phyloP scores from a whole-genome alignment of 2,888 invertebrate species.

The Oscheius myriophilus region DNA sequence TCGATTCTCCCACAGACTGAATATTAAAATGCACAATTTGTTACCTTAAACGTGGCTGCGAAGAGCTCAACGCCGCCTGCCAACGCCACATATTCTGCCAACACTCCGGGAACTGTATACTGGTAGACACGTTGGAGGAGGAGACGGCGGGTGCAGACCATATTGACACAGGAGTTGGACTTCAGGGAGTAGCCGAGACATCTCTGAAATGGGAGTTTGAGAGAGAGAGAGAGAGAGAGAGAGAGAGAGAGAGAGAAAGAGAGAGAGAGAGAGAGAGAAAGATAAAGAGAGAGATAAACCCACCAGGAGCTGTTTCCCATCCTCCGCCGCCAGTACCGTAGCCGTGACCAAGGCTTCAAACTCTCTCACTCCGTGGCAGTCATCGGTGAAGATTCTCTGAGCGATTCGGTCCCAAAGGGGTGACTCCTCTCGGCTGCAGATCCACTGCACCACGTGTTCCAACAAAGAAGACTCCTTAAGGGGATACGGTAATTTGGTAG shows the following conservation, averaged over 20 bases:
- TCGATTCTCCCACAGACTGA: background rate
- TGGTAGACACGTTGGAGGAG: conserved; percentile 22
- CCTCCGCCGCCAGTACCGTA: conserved; percentile 6
- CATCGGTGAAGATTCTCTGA: conserved; percentile 36
- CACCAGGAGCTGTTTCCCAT: conserved; percentile 6
- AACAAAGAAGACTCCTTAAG: conserved; percentile 14
- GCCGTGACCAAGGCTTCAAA: conserved; percentile 26
- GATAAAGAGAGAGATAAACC: background rate
- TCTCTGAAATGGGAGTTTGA: conserved; percentile 1
- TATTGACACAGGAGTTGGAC: background rate
- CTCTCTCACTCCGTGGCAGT: conserved; percentile 28
- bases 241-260: background rate
- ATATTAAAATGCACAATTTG: no score
- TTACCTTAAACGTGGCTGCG: background rate
- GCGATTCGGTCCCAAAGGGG: conserved; percentile 34
- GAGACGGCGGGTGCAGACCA: background rate
- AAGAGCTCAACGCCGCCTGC: conserved; percentile 7
- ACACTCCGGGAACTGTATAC: conserved; percentile 6
- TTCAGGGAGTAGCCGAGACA: conserved; percentile 23
- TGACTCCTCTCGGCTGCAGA: conserved; percentile 6
- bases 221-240: background rate
- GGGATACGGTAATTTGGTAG: background rate
- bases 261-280: background rate
- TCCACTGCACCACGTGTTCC: conserved; percentile 9
- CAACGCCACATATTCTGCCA: conserved; percentile 5